Evolutionary conservation across 2,797 vertebrate species (phyloP).

Genomic region (Alca torda): DNA sequence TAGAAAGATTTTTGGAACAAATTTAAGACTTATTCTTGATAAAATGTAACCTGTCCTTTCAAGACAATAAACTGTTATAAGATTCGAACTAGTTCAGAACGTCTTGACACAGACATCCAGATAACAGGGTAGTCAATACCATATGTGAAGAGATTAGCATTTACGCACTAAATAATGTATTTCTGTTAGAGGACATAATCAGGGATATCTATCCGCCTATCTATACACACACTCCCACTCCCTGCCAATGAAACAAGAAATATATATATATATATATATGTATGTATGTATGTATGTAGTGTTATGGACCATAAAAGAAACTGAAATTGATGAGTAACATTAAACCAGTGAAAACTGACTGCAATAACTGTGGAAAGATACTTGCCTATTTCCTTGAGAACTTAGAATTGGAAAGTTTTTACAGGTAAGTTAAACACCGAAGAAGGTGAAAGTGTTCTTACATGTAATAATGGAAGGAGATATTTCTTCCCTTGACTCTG

Average conservation of each 20-base stretch:
- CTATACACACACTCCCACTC: not conserved
- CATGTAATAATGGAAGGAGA: not conserved
- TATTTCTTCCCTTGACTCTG: not conserved
- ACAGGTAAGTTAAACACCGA: not conserved
- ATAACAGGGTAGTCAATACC: not conserved
- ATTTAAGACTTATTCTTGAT: not conserved
- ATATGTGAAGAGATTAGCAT: not conserved
- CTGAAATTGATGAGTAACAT: not conserved
- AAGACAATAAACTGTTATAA: not conserved
- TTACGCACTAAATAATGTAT: not conserved
- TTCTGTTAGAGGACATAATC: not conserved
- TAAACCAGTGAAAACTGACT: not conserved
- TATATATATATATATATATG: not conserved
- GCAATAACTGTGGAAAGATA: not conserved
- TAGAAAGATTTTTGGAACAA: not conserved
- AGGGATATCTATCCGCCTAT: not conserved
- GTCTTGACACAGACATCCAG: not conserved
- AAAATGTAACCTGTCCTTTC: not conserved
- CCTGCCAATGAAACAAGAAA: not conserved
- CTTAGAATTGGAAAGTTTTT: not conserved
- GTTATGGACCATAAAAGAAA: not conserved
- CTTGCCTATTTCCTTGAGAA: not conserved
- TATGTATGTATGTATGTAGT: fast-evolving
- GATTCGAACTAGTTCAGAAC: not conserved
- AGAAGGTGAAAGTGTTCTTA: not conserved